A percentile compares a stretch with the other conserved stretches of the same genome.
Evolutionary conservation across 2,113 vertebrate genomes (phyloP).

Genomic region (Proterorhinus semilunaris): DNA sequence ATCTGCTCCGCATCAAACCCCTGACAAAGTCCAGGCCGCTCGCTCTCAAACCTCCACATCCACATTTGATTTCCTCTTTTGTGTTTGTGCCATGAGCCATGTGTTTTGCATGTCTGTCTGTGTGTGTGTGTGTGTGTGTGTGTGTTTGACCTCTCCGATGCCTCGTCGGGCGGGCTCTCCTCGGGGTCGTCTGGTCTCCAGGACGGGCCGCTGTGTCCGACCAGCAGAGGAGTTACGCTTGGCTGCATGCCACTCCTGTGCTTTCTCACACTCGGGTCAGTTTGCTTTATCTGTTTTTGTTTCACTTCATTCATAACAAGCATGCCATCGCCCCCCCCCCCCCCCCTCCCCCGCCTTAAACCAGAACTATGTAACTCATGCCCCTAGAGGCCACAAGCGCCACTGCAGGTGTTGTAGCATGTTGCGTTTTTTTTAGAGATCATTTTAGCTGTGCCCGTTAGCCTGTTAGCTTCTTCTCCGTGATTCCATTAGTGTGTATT

Average conservation of each 20-base stretch:
- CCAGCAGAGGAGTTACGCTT: conserved; percentile 83
- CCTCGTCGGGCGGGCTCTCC: conserved; percentile 68
- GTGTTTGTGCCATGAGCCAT: conserved; percentile 56
- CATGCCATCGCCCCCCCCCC: too few relatives aligned
- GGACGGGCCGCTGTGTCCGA: conserved; percentile 90
- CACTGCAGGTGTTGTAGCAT: too few relatives aligned
- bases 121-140: background rate
- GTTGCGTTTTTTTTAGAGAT: too few relatives aligned
- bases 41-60: conserved; percentile 55
- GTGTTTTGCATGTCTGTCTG: conserved; percentile 16
- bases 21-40: conserved; percentile 52
- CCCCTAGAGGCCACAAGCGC: too few relatives aligned
- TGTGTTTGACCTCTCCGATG: too few relatives aligned
- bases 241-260: conserved; percentile 80
- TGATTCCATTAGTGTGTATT: too few relatives aligned
- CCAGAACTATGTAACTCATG: too few relatives aligned
- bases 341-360: too few relatives aligned
- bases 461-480: too few relatives aligned
- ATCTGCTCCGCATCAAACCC: conserved; percentile 62
- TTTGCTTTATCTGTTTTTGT: conserved; percentile 14
- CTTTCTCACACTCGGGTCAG: conserved; percentile 75
- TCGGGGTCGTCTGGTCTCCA: conserved; percentile 82
- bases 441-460: too few relatives aligned
- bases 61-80: conserved; percentile 15
- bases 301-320: background rate